A percentile compares a stretch with the other conserved stretches of the same genome.
phyloP scores from a whole-genome alignment of 2,113 vertebrate species.

The Hemicordylus capensis region DNA sequence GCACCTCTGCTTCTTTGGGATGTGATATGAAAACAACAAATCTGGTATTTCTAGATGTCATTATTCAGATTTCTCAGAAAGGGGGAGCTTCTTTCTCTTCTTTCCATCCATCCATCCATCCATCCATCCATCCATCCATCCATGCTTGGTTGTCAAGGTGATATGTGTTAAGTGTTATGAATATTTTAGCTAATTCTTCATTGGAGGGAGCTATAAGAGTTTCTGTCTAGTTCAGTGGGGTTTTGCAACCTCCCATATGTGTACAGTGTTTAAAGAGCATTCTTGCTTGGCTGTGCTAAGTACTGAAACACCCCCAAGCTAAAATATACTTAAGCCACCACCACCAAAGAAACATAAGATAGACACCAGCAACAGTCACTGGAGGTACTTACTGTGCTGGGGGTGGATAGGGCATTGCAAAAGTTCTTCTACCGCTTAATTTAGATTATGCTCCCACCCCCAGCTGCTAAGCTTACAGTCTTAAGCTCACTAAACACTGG shows the following conservation, averaged over 20 bases:
- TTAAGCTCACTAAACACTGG: not conserved
- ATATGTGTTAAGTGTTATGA: constrained; percentile 1
- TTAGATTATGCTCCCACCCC: not conserved
- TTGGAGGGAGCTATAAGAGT: not conserved
- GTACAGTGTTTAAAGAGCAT: not conserved
- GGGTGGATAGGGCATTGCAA: too few relatives aligned
- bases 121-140: too few relatives aligned
- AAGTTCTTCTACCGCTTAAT: not conserved
- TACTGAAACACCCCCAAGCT: not conserved
- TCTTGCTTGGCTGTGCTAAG: not conserved
- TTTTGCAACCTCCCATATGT: not conserved
- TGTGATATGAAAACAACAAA: not conserved
- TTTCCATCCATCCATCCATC: too few relatives aligned
- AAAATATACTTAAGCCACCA: not conserved
- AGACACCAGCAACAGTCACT: too few relatives aligned
- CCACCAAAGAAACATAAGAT: too few relatives aligned
- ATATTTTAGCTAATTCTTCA: constrained; percentile 2
- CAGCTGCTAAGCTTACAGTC: not conserved
- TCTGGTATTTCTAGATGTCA: not conserved
- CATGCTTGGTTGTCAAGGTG: constrained; percentile 9
- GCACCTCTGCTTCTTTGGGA: not conserved
- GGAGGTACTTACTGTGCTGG: too few relatives aligned
- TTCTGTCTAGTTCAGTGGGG: not conserved
- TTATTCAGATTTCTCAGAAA: not conserved
- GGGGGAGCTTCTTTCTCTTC: not conserved